Evolutionary conservation across 2,888 invertebrate species (phyloP).

Genomic region (Caenorhabditis sp.): DNA sequence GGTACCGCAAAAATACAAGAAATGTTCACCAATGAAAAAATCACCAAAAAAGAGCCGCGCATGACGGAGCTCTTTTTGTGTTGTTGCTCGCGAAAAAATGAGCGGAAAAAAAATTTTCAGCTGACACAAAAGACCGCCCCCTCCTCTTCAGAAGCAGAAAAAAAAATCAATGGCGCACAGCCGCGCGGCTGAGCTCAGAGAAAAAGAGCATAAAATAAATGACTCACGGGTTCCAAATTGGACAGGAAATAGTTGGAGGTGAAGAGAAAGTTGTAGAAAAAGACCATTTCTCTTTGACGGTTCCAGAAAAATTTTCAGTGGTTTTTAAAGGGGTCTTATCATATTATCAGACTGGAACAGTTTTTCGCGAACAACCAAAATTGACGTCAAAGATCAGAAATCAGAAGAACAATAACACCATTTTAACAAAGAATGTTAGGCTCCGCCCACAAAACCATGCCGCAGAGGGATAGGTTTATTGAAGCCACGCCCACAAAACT

Average conservation of each 20-base stretch:
- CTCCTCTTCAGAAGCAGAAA: background rate
- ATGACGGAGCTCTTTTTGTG: no score
- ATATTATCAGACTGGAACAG: no score
- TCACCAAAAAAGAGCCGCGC: slow-evolving; percentile 10
- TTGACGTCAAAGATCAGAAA: no score
- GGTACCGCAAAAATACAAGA: background rate
- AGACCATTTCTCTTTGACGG: background rate
- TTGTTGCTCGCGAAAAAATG: background rate
- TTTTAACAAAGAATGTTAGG: no score
- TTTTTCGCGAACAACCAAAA: no score
- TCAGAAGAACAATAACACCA: no score
- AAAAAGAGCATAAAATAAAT: background rate
- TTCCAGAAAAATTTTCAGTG: no score
- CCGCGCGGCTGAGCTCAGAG: background rate
- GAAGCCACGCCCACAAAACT: no score
- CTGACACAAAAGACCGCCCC: slow-evolving; percentile 1
- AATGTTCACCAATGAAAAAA: background rate
- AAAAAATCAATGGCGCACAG: background rate
- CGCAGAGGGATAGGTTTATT: no score
- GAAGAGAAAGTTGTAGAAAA: background rate
- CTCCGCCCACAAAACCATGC: no score
- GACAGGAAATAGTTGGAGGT: background rate
- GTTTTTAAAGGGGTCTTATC: no score
- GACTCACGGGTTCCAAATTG: background rate
- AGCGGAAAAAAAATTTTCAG: slow-evolving; percentile 2